Evolutionary conservation across 2,797 vertebrate species (phyloP).

Genomic region (Acropternis orthonyx): DNA sequence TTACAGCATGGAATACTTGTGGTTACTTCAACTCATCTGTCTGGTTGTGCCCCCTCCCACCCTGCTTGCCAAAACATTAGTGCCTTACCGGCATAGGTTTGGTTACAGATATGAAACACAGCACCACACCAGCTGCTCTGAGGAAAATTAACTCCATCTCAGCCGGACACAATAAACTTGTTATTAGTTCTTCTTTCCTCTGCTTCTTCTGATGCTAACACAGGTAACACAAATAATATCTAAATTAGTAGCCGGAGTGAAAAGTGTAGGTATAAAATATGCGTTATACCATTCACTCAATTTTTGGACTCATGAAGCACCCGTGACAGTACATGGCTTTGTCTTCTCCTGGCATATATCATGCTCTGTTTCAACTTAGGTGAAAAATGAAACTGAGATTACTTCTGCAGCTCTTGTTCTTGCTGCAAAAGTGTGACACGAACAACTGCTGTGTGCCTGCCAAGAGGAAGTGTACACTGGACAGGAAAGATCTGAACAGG

Average conservation of each 20-base stretch:
- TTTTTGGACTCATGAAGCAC: background rate
- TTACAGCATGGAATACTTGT: background rate
- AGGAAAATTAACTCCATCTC: background rate
- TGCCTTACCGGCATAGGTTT: background rate
- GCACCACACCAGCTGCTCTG: background rate
- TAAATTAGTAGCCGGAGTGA: background rate
- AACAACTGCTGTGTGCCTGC: background rate
- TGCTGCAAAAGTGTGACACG: background rate
- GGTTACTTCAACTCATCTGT: background rate
- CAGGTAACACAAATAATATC: background rate
- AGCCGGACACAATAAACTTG: background rate
- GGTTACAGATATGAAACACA: background rate
- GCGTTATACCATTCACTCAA: background rate
- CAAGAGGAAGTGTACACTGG: background rate
- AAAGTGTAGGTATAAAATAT: background rate
- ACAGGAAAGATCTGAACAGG: background rate
- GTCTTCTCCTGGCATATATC: background rate
- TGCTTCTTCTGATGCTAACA: background rate
- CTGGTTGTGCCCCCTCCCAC: background rate
- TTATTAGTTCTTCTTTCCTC: background rate
- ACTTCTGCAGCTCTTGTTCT: background rate
- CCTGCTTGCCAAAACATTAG: background rate
- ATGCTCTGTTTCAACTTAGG: background rate
- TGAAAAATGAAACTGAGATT: background rate
- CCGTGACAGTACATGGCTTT: rapidly evolving